These are phyloP conservation scores for Trichopoda pennipes DNA, from an alignment of 2,888 invertebrate species.

Conservation along the genomic window DNA sequence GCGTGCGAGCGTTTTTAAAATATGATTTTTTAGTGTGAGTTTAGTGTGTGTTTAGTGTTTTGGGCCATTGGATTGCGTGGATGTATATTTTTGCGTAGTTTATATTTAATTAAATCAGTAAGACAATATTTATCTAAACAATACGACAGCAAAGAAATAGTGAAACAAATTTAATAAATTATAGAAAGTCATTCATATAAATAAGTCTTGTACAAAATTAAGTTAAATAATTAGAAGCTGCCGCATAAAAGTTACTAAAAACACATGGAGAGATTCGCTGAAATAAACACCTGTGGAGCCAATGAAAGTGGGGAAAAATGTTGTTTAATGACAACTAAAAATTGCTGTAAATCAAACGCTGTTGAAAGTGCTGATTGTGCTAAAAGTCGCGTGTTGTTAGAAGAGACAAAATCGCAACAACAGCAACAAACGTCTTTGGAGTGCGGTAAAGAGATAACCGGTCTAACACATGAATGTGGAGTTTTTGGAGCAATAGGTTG, in stretches of 20 bases:
- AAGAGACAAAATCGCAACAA: conserved; percentile 54
- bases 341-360: conserved; percentile 56
- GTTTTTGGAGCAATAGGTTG: conserved; percentile 97
- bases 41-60: conserved; percentile 46
- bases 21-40: conserved; percentile 30
- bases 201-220: conserved; percentile 1
- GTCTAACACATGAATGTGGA: conserved; percentile 95
- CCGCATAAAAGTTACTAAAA: conserved; percentile 1
- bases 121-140: not conserved
- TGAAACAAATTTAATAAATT: conserved; percentile 25
- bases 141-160: conserved; percentile 4
- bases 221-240: conserved; percentile 20
- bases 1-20: conserved; percentile 44
- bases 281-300: conserved; percentile 54
- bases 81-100: conserved; percentile 13
- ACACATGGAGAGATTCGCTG: conserved; percentile 58
- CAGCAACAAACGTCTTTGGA: conserved; percentile 4
- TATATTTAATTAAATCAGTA: conserved; percentile 13
- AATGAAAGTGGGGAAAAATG: conserved; percentile 41
- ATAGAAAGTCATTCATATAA: not conserved
- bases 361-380: conserved; percentile 60
- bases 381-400: conserved; percentile 61
- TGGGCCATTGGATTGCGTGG: conserved; percentile 19
- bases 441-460: conserved; percentile 77
- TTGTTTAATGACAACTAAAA: conserved; percentile 62